phyloP scores from a whole-genome alignment of 2,113 vertebrate genomes.

The Petromus typicus region DNA sequence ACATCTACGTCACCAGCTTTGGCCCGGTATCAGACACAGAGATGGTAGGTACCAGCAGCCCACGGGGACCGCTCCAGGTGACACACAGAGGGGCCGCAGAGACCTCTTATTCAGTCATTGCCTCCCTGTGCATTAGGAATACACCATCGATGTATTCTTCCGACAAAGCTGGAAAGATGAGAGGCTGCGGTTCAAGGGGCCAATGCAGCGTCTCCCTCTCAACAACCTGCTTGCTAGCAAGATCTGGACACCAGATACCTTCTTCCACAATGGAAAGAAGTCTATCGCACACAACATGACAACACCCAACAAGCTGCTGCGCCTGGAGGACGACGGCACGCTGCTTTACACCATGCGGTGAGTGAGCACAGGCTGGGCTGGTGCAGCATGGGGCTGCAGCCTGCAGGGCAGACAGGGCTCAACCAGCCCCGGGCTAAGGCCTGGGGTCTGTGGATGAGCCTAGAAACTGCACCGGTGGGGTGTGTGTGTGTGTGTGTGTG shows the following conservation, averaged over 20 bases:
- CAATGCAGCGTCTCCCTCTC: slow-evolving; percentile 95
- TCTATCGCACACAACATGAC: slow-evolving; percentile 99
- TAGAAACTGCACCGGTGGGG: fast-evolving
- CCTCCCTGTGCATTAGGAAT: slow-evolving; percentile 90
- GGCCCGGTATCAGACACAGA: slow-evolving; percentile 98
- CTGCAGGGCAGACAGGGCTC: fast-evolving
- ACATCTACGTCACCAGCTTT: slow-evolving; percentile 99
- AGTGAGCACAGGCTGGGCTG: background rate
- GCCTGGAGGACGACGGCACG: slow-evolving; percentile 95
- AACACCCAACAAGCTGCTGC: slow-evolving; percentile 97
- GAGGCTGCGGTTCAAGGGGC: slow-evolving; percentile 95
- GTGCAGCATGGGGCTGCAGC: too few relatives aligned
- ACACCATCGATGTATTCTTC: slow-evolving; percentile 98
- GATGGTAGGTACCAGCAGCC: slow-evolving; percentile 90
- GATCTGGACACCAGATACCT: slow-evolving; percentile 99
- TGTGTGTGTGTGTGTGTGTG: fast-evolving
- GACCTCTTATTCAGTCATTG: fast-evolving
- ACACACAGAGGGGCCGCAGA: fast-evolving
- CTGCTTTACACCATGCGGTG: slow-evolving; percentile 99
- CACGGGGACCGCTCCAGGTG: fast-evolving
- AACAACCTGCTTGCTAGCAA: slow-evolving; percentile 98
- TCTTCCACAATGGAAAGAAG: slow-evolving; percentile 98
- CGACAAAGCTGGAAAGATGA: slow-evolving; percentile 99
- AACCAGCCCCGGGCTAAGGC: background rate
- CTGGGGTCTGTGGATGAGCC: background rate